Base-by-base conservation (phyloP, 2,113 vertebrate species). In the Tricholaema leucomelas region DNA sequence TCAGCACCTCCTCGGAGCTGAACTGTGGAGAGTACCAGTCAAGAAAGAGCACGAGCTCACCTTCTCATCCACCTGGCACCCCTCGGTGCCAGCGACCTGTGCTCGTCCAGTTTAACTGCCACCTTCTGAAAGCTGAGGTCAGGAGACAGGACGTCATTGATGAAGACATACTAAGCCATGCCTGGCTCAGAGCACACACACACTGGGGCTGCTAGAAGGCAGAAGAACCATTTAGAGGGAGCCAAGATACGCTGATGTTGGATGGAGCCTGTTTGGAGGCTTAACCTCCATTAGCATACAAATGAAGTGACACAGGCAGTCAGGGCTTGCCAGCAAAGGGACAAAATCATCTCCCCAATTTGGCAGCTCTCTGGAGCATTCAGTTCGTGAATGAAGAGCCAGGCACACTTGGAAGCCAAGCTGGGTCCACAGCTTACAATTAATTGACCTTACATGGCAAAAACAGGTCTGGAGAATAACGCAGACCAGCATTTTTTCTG, bases 221-320 rank as follows among this genome's bases (percentile, higher is more conserved):
- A 85, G 75, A 78, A 73, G 46, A 92, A 86, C 72, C 70, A 36
- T 8, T 23, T 61, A 83, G 72, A 28, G 1, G 3, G 80, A 88
- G 83, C 90, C 91, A 92, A 94, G 76, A 69, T 81, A 83, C 72
- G 56, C 91, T 83, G 84, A 78, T 42, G 46, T 58, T 91, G 79
- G 82, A 69, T 7, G 52, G 66, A 91, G 86, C 44, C 87, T 85
- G 21, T 82, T 80, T 70, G 90, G 81, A 95, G 80, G 93, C 81
- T 94, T 94, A 91, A 91, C 87, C 92, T 92, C 75, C 38, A 95
- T 96, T 94, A 94, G 52, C 92, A 94, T 96, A 85, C 87, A 94
- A 96, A 96, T 95, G 92, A 92, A 93, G 92, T 8, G 81, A 73
- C 92, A 79, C 80, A 81, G 2, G 38, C 71, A 85, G 84, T n/a